Conservation (phyloP, 2,888 invertebrate genomes). For the Dioctria linearis region DNA sequence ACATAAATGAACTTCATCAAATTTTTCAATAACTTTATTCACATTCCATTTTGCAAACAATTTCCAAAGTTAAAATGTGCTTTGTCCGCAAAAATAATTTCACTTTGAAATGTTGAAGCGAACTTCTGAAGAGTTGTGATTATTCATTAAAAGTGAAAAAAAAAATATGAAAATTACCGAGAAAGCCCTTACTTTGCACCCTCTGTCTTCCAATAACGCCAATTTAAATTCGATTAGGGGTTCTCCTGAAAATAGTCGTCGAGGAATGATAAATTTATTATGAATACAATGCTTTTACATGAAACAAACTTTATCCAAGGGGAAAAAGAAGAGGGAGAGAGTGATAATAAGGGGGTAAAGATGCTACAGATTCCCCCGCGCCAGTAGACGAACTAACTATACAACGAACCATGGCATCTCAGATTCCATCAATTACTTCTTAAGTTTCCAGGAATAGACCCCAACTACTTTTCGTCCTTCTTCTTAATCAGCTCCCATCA, state of each 20-base stretch:
- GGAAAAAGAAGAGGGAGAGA: too few relatives aligned
- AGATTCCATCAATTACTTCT: constrained; percentile 42
- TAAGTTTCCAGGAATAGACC: constrained; percentile 26
- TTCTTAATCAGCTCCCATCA: constrained; percentile 38
- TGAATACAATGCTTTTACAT: constrained; percentile 16
- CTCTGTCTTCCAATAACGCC: constrained; percentile 15
- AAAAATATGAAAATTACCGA: too few relatives aligned
- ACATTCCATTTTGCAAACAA: too few relatives aligned
- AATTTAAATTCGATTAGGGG: constrained; percentile 40
- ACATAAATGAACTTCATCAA: too few relatives aligned
- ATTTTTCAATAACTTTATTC: too few relatives aligned
- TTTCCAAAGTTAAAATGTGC: too few relatives aligned
- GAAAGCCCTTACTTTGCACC: background rate
- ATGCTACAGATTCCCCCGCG: constrained; percentile 16
- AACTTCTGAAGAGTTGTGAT: too few relatives aligned
- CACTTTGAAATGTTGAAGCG: too few relatives aligned
- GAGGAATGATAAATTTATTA: constrained; percentile 32
- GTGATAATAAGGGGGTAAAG: background rate
- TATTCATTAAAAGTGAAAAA: too few relatives aligned
- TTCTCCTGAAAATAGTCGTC: constrained; percentile 29
- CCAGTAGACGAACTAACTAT: background rate
- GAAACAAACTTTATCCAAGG: background rate
- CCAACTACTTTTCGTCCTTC: background rate
- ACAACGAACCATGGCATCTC: constrained; percentile 12
- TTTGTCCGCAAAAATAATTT: too few relatives aligned